Conservation (phyloP, 1,140 invertebrate genomes). For the silkworm (Bombyx mori) region ASM3026992v2 NC_085119.1:8047001-8047500, state of each 20-base stretch:
- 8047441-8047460: constrained; percentile 24
- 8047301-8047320: constrained; percentile 61
- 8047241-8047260: constrained; percentile 4
- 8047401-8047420: constrained; percentile 53
- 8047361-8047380: constrained; percentile 60
- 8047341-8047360: constrained; percentile 70
- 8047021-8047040: too few relatives aligned
- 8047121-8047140: too few relatives aligned
- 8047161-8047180: too few relatives aligned
- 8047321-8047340: constrained; percentile 62
- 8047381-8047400: constrained; percentile 36
- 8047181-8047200: too few relatives aligned
- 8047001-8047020: too few relatives aligned
- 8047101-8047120: too few relatives aligned
- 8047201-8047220: too few relatives aligned
- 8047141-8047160: too few relatives aligned
- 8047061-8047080: too few relatives aligned
- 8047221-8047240: constrained; percentile 9
- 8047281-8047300: constrained; percentile 46
- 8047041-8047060: too few relatives aligned
- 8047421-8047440: constrained; percentile 32
- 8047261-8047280: constrained; percentile 34
- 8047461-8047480: constrained; percentile 4
- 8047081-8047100: too few relatives aligned
- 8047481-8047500: not conserved